Evolutionary conservation across 2,113 vertebrate species (phyloP).

Genomic region (Symphodus melops): DNA sequence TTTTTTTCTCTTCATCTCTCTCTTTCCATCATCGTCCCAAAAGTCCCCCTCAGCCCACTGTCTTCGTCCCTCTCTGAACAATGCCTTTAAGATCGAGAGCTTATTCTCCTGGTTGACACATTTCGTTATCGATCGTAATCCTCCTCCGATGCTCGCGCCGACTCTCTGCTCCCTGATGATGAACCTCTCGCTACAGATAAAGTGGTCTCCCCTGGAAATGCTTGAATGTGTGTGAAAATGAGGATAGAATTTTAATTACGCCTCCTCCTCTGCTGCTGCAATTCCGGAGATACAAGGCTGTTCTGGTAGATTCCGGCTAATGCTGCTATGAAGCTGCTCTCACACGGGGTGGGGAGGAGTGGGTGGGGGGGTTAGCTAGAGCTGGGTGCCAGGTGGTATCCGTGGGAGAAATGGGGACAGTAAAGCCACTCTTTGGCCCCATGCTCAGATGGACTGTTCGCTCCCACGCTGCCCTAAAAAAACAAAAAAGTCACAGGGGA

Average conservation of each 20-base stretch:
- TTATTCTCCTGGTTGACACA: conserved; percentile 46
- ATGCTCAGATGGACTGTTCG: background rate
- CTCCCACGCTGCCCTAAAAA: conserved; percentile 55
- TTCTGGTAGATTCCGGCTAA: conserved; percentile 45
- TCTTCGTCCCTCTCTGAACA: background rate
- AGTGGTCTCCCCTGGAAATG: conserved; percentile 13
- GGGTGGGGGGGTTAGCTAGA: conserved; percentile 9
- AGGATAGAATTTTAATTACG: conserved; percentile 9
- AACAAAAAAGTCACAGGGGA: conserved; percentile 22
- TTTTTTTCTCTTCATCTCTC: background rate
- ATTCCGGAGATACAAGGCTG: conserved; percentile 29
- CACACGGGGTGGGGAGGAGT: background rate
- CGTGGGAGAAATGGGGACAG: conserved; percentile 48
- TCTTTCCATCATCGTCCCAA: conserved; percentile 16
- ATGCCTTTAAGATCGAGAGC: conserved; percentile 31
- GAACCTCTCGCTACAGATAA: conserved; percentile 34
- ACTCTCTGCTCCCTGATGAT: conserved; percentile 24
- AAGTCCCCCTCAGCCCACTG: background rate
- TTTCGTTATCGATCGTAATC: conserved; percentile 42
- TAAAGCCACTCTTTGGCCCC: conserved; percentile 50
- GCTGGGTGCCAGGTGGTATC: conserved; percentile 51
- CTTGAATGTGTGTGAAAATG: background rate
- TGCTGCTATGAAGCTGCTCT: conserved; percentile 26
- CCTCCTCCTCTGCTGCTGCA: conserved; percentile 2
- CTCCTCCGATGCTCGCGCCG: background rate